A percentile compares a stretch with the other conserved stretches of the same genome.
Conservation (phyloP, 2,888 invertebrate genomes). For the Halictus ligatus region DNA sequence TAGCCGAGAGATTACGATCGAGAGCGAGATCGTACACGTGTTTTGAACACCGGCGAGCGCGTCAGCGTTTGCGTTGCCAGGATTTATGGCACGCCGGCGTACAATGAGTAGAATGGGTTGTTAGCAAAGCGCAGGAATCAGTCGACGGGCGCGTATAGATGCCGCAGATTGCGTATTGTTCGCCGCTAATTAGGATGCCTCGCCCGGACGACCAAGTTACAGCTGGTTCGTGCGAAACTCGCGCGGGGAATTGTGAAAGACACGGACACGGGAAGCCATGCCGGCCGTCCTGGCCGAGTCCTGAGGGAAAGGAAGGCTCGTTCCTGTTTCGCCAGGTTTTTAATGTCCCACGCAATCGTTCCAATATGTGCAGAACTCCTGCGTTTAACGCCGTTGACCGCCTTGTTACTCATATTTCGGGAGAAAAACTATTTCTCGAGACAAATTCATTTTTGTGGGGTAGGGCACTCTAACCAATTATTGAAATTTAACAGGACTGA, state of each 20-base stretch:
- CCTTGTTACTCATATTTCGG: too few relatives aligned
- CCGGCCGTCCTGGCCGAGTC: neutral
- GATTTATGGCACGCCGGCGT: conserved; percentile 44
- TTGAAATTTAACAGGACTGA: too few relatives aligned
- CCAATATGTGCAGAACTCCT: neutral
- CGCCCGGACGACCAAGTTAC: conserved; percentile 23
- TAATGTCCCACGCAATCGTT: neutral
- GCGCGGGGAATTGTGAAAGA: conserved; percentile 9
- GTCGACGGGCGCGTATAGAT: conserved; percentile 48
- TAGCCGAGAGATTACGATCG: conserved; percentile 43
- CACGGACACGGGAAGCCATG: neutral
- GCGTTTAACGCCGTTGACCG: too few relatives aligned
- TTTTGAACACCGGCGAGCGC: conserved; percentile 35
- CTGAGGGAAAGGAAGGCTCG: neutral
- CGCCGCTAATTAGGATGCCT: conserved; percentile 55
- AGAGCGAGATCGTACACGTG: conserved; percentile 49
- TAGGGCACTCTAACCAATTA: too few relatives aligned
- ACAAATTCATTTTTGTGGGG: neutral
- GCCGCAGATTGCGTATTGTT: conserved; percentile 57
- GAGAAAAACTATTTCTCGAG: too few relatives aligned
- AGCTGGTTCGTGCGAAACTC: conserved; percentile 19
- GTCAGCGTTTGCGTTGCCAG: conserved; percentile 32
- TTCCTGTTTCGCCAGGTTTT: neutral
- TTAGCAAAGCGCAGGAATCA: conserved; percentile 55
- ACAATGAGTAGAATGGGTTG: conserved; percentile 53